Conservation (phyloP, 2,797 vertebrate species). For the Eutrigla gurnardus region DNA sequence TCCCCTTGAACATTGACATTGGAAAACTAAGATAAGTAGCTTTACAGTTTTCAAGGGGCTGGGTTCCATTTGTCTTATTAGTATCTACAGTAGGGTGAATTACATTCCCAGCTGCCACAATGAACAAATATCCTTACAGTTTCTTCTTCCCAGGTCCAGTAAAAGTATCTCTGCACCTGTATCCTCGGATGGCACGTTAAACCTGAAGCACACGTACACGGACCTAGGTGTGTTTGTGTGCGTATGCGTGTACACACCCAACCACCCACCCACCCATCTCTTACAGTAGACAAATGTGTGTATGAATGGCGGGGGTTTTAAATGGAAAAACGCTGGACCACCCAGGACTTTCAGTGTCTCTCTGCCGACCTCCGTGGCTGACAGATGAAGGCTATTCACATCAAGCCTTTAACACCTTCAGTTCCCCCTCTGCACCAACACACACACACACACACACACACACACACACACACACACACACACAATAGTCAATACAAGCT, state of each 20-base stretch:
- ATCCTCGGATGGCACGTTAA: constrained; percentile 5
- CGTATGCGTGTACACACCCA: not conserved
- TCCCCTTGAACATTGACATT: not conserved
- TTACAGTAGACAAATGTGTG: constrained; percentile 72
- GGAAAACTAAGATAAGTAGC: constrained; percentile 1
- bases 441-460: constrained; percentile 15
- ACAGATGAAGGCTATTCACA: constrained; percentile 81
- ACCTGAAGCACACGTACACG: constrained; percentile 3
- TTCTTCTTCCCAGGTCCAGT: constrained; percentile 4
- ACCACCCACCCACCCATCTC: constrained; percentile 53
- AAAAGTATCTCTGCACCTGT: constrained; percentile 10
- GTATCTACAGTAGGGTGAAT: not conserved
- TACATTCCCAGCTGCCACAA: not conserved
- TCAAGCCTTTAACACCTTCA: constrained; percentile 78
- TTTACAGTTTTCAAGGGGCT: not conserved
- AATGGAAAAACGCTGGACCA: constrained; percentile 73
- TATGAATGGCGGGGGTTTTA: constrained; percentile 71
- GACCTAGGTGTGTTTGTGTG: not conserved
- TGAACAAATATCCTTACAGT: not conserved
- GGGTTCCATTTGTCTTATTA: not conserved
- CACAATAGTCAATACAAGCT: constrained; percentile 75
- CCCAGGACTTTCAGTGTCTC: constrained; percentile 72
- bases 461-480: constrained; percentile 34
- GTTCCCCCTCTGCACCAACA: constrained; percentile 37
- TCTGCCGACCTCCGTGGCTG: constrained; percentile 68